Base-by-base conservation (phyloP, 1,140 invertebrate species). In the Drosophila nigrodunni region DNA sequence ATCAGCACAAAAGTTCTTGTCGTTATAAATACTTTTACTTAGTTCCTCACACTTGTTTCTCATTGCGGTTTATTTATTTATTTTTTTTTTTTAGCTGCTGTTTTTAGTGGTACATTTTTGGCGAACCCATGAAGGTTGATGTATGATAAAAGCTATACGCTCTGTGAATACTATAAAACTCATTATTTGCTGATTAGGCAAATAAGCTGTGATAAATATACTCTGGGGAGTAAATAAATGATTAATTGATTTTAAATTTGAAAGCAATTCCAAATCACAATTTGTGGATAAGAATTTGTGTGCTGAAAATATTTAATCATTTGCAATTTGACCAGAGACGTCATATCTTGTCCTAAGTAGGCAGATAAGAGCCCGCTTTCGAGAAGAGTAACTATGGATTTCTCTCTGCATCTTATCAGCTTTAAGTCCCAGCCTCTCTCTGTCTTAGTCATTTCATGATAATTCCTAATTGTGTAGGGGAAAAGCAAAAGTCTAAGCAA, bases 1-100 rank as follows among this genome's bases (percentile, higher is more conserved):
- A 83, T 83, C 81, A 83, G 81, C 57, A 34, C 55, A 35, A 69
- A 76, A 82, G 41, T 87, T 82, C 79, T 76, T 76, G 82, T 73
- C 64, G 78, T 59, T 81, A 54, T 58, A 62, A 69, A 30, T 61
- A 50, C 55, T 68, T 59, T 34, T 37, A 62, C 71, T 80, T 72
- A n/a, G 10, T 50, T 25, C 6, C 10, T 21, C 52, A 13, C 30
- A 37, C 37, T 57, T 62, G 68, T 66, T 64, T 46, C 39, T 62
- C 54, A 46, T 37, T 64, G 55, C 74, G 65, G 41, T 69, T 47
- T 69, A 43, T 58, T 62, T 44, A 9, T 65, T 34, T 50, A 0
- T 25, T 15, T 70, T 69, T 46, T 61, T 77, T 41, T 50, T 52
- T 68, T 30, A 25, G 25, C 25, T 25, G 4, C 25, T 25, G 39